Evolutionary conservation across 1,140 invertebrate genomes (phyloP).

Genomic region (Drosophila repleta): DNA sequence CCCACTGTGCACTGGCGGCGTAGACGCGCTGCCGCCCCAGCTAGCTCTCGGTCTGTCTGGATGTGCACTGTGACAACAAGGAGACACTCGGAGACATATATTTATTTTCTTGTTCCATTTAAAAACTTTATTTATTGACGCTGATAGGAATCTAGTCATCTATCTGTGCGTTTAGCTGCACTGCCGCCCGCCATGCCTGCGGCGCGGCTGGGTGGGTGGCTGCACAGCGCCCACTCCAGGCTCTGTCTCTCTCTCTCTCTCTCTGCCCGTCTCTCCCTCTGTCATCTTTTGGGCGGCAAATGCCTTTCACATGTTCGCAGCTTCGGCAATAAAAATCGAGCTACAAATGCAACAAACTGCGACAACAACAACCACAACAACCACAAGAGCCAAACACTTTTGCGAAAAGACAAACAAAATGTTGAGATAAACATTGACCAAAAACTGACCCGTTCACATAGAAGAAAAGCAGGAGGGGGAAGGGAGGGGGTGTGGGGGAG

Average conservation of each 20-base stretch:
- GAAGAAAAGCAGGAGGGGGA: not conserved
- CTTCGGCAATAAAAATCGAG: conserved; percentile 72
- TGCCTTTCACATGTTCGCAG: conserved; percentile 61
- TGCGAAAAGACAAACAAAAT: conserved; percentile 64
- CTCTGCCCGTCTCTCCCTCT: not conserved
- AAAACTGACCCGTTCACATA: conserved; percentile 49
- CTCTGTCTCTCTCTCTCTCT: not conserved
- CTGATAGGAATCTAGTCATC: conserved; percentile 79
- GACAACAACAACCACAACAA: conserved; percentile 2
- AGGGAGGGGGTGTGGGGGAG: not conserved
- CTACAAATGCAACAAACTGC: conserved; percentile 36
- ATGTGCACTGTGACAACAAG: conserved; percentile 63
- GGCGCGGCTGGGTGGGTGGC: conserved; percentile 3
- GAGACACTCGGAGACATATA: conserved; percentile 64
- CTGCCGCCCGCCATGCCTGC: not conserved
- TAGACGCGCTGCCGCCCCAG: conserved; percentile 1
- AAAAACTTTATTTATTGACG: conserved; percentile 82
- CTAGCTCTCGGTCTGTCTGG: conserved; percentile 12
- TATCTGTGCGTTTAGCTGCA: conserved; percentile 68
- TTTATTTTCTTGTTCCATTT: conserved; percentile 81
- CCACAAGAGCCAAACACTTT: conserved; percentile 29
- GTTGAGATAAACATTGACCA: conserved; percentile 60
- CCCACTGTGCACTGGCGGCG: conserved; percentile 25
- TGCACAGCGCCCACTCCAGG: not conserved
- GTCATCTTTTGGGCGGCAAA: conserved; percentile 27